Conservation (phyloP, 2,888 invertebrate genomes). For the Eupithecia vulgata region DNA sequence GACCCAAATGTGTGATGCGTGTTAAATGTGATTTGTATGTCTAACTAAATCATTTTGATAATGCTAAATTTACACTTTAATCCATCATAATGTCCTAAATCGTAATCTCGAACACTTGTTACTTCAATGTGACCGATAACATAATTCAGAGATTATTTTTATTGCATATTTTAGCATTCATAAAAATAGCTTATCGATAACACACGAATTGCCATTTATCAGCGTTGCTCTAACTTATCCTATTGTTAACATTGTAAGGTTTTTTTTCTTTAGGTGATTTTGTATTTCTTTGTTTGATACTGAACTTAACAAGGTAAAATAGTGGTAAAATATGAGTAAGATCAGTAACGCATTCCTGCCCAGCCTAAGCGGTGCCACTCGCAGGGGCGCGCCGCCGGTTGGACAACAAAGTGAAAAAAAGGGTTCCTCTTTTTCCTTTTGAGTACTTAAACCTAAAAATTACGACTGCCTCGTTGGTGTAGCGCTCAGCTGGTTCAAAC, state of each 20-base stretch:
- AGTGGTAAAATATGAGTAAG: no score
- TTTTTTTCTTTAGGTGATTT: not conserved
- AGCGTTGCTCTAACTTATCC: not conserved
- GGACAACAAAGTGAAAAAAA: no score
- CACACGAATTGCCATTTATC: not conserved
- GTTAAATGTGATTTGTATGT: not conserved
- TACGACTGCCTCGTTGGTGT: no score
- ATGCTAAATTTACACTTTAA: not conserved
- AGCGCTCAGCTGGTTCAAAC: no score
- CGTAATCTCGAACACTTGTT: not conserved
- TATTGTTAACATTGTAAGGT: not conserved
- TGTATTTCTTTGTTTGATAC: not conserved
- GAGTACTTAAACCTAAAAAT: no score
- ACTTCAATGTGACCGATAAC: slow-evolving; percentile 4
- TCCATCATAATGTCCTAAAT: not conserved
- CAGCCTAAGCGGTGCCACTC: no score
- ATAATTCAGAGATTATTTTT: not conserved
- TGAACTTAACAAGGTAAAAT: not conserved
- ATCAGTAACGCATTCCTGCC: no score
- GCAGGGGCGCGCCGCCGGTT: no score
- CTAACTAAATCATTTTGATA: not conserved
- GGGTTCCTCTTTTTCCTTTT: no score
- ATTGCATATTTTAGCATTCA: slow-evolving; percentile 4
- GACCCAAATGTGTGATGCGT: not conserved
- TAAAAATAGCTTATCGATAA: slow-evolving; percentile 6